Conservation (phyloP, 2,113 vertebrate genomes). For the Phasianus colchicus region DNA sequence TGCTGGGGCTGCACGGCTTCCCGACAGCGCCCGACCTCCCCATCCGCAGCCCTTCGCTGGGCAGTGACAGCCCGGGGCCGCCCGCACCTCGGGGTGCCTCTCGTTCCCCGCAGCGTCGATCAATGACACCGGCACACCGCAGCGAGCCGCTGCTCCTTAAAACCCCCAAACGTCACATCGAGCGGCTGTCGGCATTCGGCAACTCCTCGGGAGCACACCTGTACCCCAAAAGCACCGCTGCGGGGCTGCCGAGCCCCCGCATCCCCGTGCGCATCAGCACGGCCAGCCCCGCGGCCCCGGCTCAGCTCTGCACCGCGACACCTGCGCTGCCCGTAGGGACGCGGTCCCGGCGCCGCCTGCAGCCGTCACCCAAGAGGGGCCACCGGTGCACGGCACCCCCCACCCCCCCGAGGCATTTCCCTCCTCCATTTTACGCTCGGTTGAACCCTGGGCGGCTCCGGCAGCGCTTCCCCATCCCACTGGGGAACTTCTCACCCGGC, state of each 20-base stretch:
- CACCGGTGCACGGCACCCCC: not conserved
- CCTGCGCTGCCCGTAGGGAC: not conserved
- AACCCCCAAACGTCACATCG: accelerated
- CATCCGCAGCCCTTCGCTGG: not conserved
- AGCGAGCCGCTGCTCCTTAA: accelerated
- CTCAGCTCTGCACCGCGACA: not conserved
- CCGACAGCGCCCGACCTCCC: not conserved
- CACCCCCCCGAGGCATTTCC: conserved; percentile 25
- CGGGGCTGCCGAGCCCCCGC: not conserved
- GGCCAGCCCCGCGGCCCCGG: not conserved
- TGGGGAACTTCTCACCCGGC: not conserved
- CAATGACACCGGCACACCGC: accelerated
- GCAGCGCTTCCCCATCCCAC: not conserved
- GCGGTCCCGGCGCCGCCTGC: not conserved
- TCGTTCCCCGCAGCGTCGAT: accelerated
- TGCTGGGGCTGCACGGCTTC: not conserved
- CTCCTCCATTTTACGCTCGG: conserved; percentile 58
- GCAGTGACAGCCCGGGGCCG: accelerated
- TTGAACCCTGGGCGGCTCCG: not conserved
- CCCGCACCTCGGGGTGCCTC: not conserved
- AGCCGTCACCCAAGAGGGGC: accelerated
- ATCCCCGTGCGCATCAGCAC: accelerated
- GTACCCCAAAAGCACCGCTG: not conserved
- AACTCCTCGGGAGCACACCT: not conserved
- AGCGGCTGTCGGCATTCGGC: accelerated